Evolutionary conservation across 1,140 invertebrate genomes (phyloP).

Genomic region (Drosophila watanabei): DNA sequence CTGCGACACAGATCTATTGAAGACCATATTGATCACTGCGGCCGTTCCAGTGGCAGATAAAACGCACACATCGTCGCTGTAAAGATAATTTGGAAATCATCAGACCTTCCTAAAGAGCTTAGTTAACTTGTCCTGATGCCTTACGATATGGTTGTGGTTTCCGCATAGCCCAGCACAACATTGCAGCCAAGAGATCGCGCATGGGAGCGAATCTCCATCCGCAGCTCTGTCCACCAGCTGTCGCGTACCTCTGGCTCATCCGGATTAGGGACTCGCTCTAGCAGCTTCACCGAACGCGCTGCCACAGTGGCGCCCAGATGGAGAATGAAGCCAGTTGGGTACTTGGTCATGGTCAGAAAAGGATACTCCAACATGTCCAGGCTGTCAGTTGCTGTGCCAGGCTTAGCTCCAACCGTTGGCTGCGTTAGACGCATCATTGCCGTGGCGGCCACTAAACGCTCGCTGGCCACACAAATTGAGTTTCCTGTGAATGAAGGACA

Average conservation of each 20-base stretch:
- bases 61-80: slow-evolving; percentile 97
- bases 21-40: slow-evolving; percentile 91
- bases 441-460: slow-evolving; percentile 79
- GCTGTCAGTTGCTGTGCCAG: slow-evolving; percentile 87
- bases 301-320: slow-evolving; percentile 96
- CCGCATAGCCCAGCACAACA: slow-evolving; percentile 96
- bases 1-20: slow-evolving; percentile 82
- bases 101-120: background rate
- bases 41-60: slow-evolving; percentile 97
- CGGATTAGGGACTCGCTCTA: slow-evolving; percentile 92
- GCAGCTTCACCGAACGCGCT: slow-evolving; percentile 94
- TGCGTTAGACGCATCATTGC: slow-evolving; percentile 86
- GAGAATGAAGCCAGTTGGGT: slow-evolving; percentile 94
- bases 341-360: slow-evolving; percentile 96
- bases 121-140: background rate
- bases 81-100: slow-evolving; percentile 35
- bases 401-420: slow-evolving; percentile 58
- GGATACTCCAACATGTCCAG: slow-evolving; percentile 97
- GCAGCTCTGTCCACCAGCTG: slow-evolving; percentile 97
- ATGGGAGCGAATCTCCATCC: slow-evolving; percentile 97
- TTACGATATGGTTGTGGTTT: slow-evolving; percentile 96
- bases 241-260: slow-evolving; percentile 96
- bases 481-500: slow-evolving; percentile 64
- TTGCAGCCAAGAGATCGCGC: slow-evolving; percentile 95
- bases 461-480: slow-evolving; percentile 83